phyloP scores from a whole-genome alignment of 2,113 vertebrate species.

The Nycticorax nycticorax region DNA sequence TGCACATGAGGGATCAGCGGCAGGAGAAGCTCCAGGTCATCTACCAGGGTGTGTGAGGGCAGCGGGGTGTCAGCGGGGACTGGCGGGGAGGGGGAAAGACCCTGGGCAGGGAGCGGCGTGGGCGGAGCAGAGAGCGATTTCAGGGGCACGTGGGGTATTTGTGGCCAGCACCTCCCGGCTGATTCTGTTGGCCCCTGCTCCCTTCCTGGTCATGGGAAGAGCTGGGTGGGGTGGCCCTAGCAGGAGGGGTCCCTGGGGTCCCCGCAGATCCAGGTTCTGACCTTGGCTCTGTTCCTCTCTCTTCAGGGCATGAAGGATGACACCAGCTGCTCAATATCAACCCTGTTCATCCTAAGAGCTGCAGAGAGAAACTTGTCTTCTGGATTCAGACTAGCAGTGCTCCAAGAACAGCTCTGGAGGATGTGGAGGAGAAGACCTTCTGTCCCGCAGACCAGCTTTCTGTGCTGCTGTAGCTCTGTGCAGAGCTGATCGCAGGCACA shows the following conservation, averaged over 20 bases:
- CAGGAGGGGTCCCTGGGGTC: background rate
- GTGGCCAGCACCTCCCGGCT: background rate
- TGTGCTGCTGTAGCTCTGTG: background rate
- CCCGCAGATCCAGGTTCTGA: fast-evolving
- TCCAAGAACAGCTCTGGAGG: background rate
- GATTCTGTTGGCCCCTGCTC: background rate
- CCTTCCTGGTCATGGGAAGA: background rate
- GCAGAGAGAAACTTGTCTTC: background rate
- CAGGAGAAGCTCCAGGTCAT: background rate
- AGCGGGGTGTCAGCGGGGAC: background rate
- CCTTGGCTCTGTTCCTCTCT: background rate
- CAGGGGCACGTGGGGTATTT: background rate
- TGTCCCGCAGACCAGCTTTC: background rate
- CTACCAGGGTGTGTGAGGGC: background rate
- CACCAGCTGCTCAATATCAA: background rate
- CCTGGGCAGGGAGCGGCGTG: background rate
- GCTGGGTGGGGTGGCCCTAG: background rate
- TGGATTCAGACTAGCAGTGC: background rate
- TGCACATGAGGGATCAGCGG: fast-evolving
- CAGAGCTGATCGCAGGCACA: background rate
- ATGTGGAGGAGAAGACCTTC: too few species aligned
- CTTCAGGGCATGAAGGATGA: background rate
- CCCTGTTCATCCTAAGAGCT: background rate
- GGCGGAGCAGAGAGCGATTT: background rate
- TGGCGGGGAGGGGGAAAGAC: background rate